Base-by-base conservation (phyloP, 2,888 invertebrate genomes). In the Cataglyphis albicans region DNA sequence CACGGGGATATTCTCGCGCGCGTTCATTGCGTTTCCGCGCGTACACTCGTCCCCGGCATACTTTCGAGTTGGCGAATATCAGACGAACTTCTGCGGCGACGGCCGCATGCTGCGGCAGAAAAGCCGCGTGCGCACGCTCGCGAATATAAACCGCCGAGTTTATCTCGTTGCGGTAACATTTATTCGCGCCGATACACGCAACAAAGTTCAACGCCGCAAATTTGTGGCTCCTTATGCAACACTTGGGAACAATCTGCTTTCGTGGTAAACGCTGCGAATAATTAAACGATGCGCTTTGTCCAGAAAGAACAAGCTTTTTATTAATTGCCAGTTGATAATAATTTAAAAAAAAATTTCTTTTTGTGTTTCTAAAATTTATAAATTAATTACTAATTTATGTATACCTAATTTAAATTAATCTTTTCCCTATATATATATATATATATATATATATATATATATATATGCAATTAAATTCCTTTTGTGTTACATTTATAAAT, bases 11-110 rank as follows among this genome's bases (percentile, higher is more conserved):
- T 76, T 84, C 82, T 80, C 61, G 21, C 75, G 38, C 57, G 21
- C 81, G 44, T 52, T 65, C 44, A 18, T 44, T 48, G 35, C 64
- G 65, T 65, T 75, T 81, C 75, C 75, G 55, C 57, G 75, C 35
- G 41, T 35, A 6, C 44, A 64, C 65, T 76, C 65, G 80, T 67
- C 57, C 35, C 35, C 78, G 65, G 44, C 80, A 59, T 82, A 82
- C 78, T 78, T 82, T 82, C 65, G 57, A 80, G 78, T 65, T 76
- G 81, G 81, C 29, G 38, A 82, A 78, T 78, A 78, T 76, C 65
- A 65, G 78, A 35, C 76, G 57, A 73, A 82, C 44, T 57, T 67
- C 59, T 65, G 57, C 21, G 35, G 65, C 65, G 44, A 38, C 59
- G 59, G 55, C 83, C 76, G 52, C 73, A 41, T 78, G 57, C 15